phyloP scores from a whole-genome alignment of 35 echinoderm and acorn worm species.

The Nesometra sesokonis region DNA sequence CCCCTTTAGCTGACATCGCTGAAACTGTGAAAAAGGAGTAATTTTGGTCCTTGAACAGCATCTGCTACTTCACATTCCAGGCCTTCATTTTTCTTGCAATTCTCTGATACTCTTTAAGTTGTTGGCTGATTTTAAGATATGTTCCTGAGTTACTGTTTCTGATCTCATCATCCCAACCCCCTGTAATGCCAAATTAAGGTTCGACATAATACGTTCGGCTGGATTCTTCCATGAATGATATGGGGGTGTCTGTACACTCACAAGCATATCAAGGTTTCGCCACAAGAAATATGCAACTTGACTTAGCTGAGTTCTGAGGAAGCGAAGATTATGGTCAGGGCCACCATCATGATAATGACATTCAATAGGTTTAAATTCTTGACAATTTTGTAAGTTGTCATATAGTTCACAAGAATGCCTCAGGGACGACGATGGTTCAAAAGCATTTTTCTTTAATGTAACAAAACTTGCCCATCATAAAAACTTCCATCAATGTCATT shows the following conservation, averaged over 20 bases:
- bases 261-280: conserved; percentile 6
- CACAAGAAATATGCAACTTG: conserved; percentile 4
- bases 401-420: conserved; percentile 8
- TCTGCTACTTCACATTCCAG: conserved; percentile 23
- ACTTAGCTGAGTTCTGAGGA: not conserved
- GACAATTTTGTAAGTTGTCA: not conserved
- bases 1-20: not conserved
- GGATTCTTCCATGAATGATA: conserved; percentile 40
- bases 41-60: conserved; percentile 4
- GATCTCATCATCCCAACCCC: conserved; percentile 28
- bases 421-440: conserved; percentile 12
- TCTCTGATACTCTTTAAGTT: conserved; percentile 32
- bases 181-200: conserved; percentile 15
- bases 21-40: conserved; percentile 8
- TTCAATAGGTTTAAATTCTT: conserved; percentile 10
- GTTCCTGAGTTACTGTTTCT: conserved; percentile 7
- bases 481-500: not conserved
- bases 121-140: conserved; percentile 18
- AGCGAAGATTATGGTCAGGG: conserved; percentile 18
- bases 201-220: conserved; percentile 11
- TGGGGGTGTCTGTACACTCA: conserved; percentile 15
- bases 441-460: conserved; percentile 2
- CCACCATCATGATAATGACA: conserved; percentile 28
- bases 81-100: not conserved
- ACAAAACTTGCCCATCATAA: conserved; percentile 14